A percentile compares a stretch with the other conserved stretches of the same genome.
phyloP scores from a whole-genome alignment of 2,113 vertebrate genomes.

The Acinonyx jubatus region DNA sequence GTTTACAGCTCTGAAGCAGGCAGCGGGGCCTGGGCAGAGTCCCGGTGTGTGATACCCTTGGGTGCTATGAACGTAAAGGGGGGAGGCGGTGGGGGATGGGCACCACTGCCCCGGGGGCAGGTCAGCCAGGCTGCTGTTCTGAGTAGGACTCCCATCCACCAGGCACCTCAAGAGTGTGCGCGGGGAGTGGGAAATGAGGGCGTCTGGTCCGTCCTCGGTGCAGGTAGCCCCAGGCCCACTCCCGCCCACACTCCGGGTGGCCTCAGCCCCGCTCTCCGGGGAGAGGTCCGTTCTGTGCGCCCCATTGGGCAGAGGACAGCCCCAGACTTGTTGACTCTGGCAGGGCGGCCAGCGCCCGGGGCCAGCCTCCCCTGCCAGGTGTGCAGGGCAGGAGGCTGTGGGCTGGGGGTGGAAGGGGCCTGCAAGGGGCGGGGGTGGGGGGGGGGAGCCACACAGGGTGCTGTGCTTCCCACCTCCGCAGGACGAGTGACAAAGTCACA shows the following conservation, averaged over 20 bases:
- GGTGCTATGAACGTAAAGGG: not conserved
- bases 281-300: fast-evolving
- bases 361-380: not conserved
- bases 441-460: not conserved
- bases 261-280: not conserved
- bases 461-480: fast-evolving
- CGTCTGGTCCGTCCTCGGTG: not conserved
- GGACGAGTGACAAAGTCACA: not conserved
- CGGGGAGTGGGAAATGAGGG: not conserved
- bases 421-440: not conserved
- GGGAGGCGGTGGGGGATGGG: no score
- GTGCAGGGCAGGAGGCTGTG: fast-evolving
- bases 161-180: not conserved
- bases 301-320: not conserved
- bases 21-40: not conserved
- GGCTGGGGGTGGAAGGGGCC: not conserved
- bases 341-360: fast-evolving
- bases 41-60: not conserved
- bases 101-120: not conserved
- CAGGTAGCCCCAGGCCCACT: not conserved
- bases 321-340: not conserved
- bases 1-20: not conserved
- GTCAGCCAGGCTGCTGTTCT: fast-evolving
- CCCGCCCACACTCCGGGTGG: not conserved
- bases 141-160: fast-evolving